Conservation (phyloP, 2,113 vertebrate species). For the Eulemur macaco region DNA sequence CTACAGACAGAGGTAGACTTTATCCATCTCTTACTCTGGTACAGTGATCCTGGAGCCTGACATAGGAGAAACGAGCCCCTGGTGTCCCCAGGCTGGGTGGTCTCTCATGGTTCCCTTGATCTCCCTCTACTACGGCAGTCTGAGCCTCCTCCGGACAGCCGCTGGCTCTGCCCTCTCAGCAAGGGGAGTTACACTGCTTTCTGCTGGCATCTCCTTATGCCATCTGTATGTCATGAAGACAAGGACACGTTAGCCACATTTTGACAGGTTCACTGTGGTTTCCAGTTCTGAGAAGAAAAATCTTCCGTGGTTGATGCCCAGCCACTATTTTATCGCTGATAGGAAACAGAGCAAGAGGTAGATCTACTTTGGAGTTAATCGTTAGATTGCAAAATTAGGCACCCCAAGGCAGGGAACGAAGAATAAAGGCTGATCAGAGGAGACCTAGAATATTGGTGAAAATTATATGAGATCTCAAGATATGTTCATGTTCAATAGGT, state of each 20-base stretch:
- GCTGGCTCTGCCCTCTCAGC: neutral
- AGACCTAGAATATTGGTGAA: neutral
- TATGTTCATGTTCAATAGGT: neutral
- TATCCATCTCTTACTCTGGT: neutral
- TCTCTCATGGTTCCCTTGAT: rapidly evolving
- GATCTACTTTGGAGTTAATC: neutral
- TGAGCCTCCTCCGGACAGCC: no score
- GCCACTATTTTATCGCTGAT: neutral
- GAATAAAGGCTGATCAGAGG: neutral
- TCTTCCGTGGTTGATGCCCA: neutral
- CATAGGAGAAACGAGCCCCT: neutral
- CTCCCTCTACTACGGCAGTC: neutral
- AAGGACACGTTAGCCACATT: rapidly evolving
- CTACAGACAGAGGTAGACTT: neutral
- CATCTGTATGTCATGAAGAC: neutral
- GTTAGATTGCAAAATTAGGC: neutral
- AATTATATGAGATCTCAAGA: neutral
- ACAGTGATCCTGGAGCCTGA: neutral
- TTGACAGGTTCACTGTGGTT: neutral
- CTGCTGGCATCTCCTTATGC: neutral
- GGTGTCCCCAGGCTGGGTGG: no score
- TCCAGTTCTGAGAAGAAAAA: neutral
- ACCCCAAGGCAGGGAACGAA: neutral
- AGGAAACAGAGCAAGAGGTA: neutral
- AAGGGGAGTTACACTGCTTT: neutral